Evolutionary conservation across 2,888 invertebrate species (phyloP).

Genomic region (Polyommatus icarus): DNA sequence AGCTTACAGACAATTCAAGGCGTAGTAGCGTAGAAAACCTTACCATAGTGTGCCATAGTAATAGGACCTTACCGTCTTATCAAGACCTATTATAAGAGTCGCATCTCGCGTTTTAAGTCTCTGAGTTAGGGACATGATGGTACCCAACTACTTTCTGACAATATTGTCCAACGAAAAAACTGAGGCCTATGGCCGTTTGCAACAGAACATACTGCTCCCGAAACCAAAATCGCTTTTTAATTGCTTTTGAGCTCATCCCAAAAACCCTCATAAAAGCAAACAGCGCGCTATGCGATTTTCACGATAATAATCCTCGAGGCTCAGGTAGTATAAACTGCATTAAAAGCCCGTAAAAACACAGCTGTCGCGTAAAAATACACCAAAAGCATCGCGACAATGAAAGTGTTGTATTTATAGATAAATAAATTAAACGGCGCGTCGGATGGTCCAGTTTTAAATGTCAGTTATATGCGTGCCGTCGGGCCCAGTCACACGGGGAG

Average conservation of each 20-base stretch:
- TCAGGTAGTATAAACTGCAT: background rate
- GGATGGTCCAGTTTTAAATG: slow-evolving; percentile 77
- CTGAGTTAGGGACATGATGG: no score
- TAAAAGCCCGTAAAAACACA: background rate
- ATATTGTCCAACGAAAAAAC: no score
- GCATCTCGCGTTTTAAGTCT: no score
- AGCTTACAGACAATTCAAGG: background rate
- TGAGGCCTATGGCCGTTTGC: no score
- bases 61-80: no score
- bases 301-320: background rate
- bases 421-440: slow-evolving; percentile 32
- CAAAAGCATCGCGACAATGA: slow-evolving; percentile 7
- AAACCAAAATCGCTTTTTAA: background rate
- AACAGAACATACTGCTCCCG: background rate
- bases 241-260: background rate
- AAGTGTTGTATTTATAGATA: slow-evolving; percentile 23
- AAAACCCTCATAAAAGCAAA: background rate
- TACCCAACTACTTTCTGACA: no score
- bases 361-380: slow-evolving; percentile 7
- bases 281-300: background rate
- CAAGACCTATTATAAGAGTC: no score
- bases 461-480: slow-evolving; percentile 75
- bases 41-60: no score
- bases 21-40: no score
- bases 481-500: slow-evolving; percentile 50